Evolutionary conservation across 2,888 invertebrate species (phyloP).

Genomic region (Drosophila anceps): DNA sequence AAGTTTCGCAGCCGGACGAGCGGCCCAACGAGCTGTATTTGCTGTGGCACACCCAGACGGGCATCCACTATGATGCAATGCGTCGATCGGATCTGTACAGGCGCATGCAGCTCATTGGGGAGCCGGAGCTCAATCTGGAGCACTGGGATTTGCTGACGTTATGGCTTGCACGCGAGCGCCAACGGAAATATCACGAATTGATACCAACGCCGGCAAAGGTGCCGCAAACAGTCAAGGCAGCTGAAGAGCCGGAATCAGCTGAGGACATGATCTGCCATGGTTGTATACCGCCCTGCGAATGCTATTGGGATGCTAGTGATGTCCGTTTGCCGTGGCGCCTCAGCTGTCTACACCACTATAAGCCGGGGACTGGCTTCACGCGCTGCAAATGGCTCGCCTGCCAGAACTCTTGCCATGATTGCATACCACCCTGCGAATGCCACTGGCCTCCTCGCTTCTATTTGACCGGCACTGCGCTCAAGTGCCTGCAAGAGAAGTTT

Average conservation of each 20-base stretch:
- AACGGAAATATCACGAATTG: constrained; percentile 43
- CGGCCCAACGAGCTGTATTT: constrained; percentile 86
- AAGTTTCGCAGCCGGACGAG: constrained; percentile 63
- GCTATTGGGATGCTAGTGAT: constrained; percentile 39
- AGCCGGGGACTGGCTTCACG: fast-evolving
- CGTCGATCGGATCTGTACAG: constrained; percentile 86
- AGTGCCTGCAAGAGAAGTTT: constrained; percentile 57
- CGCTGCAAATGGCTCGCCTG: background rate
- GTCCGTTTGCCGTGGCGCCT: background rate
- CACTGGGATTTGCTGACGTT: constrained; percentile 86
- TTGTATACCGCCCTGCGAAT: constrained; percentile 46
- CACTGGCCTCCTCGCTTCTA: constrained; percentile 68
- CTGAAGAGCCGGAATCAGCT: background rate
- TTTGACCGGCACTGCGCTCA: constrained; percentile 67
- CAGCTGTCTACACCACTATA: background rate
- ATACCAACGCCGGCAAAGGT: constrained; percentile 18
- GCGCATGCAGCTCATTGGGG: constrained; percentile 86
- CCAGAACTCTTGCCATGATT: constrained; percentile 32
- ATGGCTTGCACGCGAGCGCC: constrained; percentile 61
- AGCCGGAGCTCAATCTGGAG: constrained; percentile 83
- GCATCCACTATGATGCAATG: constrained; percentile 86
- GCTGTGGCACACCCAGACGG: constrained; percentile 86
- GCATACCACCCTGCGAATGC: constrained; percentile 73
- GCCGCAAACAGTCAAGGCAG: background rate
- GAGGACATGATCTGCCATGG: constrained; percentile 16